Percentiles rank a stretch among this genome's conserved stretches.
Evolutionary conservation across 2,888 invertebrate species (phyloP).

Genomic region (Phorcus lineatus): DNA sequence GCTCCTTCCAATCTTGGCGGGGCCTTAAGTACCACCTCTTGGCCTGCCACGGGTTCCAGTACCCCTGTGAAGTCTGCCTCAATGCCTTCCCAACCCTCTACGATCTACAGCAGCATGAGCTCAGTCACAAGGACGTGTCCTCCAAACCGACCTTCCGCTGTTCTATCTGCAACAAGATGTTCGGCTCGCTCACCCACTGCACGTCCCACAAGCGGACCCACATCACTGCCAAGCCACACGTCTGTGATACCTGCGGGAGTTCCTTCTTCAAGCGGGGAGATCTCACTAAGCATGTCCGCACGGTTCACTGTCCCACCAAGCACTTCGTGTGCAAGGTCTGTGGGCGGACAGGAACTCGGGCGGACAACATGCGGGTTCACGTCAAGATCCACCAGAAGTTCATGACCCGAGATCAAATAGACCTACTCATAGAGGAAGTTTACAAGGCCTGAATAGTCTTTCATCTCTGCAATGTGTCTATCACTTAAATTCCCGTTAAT

Average conservation of each 20-base stretch:
- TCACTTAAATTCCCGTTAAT: too few relatives aligned
- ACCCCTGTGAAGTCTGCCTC: slow-evolving; percentile 43
- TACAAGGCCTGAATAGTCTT: not conserved
- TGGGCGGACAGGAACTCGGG: slow-evolving; percentile 55
- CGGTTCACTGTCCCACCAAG: slow-evolving; percentile 54
- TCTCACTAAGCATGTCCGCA: slow-evolving; percentile 57
- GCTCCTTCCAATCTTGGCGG: slow-evolving; percentile 37
- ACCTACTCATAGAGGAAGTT: slow-evolving; percentile 21
- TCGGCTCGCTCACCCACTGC: slow-evolving; percentile 46
- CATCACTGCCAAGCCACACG: slow-evolving; percentile 49
- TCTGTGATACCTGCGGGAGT: slow-evolving; percentile 52
- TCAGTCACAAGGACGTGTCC: slow-evolving; percentile 33
- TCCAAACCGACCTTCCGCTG: slow-evolving; percentile 41
- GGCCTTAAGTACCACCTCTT: slow-evolving; percentile 42
- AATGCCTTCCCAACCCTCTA: slow-evolving; percentile 38
- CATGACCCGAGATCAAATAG: slow-evolving; percentile 31
- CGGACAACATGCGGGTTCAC: slow-evolving; percentile 60
- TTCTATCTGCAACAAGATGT: slow-evolving; percentile 49
- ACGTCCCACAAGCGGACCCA: slow-evolving; percentile 57
- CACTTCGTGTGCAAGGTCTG: slow-evolving; percentile 58
- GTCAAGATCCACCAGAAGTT: slow-evolving; percentile 46
- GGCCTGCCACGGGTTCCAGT: slow-evolving; percentile 37
- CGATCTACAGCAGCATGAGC: slow-evolving; percentile 41
- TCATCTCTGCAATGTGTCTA: not conserved
- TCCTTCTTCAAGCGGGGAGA: slow-evolving; percentile 62